Evolutionary conservation across 2,113 vertebrate species (phyloP).

Genomic region (Paedocypris sp.): DNA sequence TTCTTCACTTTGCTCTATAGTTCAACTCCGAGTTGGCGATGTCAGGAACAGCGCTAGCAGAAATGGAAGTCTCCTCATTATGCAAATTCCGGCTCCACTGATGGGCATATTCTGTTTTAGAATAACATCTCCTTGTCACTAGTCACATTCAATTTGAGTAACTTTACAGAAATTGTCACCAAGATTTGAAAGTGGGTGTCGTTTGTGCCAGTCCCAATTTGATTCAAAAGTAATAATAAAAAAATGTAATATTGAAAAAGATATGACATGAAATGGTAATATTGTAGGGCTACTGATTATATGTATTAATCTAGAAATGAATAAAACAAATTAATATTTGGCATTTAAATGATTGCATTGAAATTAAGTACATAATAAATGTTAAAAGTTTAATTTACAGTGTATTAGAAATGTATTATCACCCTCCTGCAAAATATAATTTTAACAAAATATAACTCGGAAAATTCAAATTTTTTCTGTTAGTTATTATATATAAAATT

Average conservation of each 20-base stretch:
- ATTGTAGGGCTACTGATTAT: slow-evolving; percentile 61
- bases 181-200: slow-evolving; percentile 78
- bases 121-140: slow-evolving; percentile 89
- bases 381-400: slow-evolving; percentile 72
- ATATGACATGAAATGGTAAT: slow-evolving; percentile 55
- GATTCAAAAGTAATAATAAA: slow-evolving; percentile 70
- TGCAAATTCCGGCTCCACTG: slow-evolving; percentile 80
- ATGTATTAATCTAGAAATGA: slow-evolving; percentile 62
- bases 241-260: slow-evolving; percentile 59
- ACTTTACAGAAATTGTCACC: slow-evolving; percentile 85
- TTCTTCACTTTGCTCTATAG: slow-evolving; percentile 55
- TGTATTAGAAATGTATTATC: slow-evolving; percentile 87
- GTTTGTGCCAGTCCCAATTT: slow-evolving; percentile 77
- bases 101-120: slow-evolving; percentile 88
- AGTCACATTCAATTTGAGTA: slow-evolving; percentile 94
- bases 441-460: slow-evolving; percentile 57
- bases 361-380: slow-evolving; percentile 72
- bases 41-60: slow-evolving; percentile 80
- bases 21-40: slow-evolving; percentile 62
- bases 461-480: too few species aligned
- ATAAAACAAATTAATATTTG: slow-evolving; percentile 56
- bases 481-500: too few species aligned
- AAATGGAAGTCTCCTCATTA: slow-evolving; percentile 88
- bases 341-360: slow-evolving; percentile 70
- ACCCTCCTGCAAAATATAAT: slow-evolving; percentile 50